These are phyloP conservation scores for Syrrhaptes paradoxus DNA, from an alignment of 2,113 vertebrate genomes.

Conservation along the genomic window DNA sequence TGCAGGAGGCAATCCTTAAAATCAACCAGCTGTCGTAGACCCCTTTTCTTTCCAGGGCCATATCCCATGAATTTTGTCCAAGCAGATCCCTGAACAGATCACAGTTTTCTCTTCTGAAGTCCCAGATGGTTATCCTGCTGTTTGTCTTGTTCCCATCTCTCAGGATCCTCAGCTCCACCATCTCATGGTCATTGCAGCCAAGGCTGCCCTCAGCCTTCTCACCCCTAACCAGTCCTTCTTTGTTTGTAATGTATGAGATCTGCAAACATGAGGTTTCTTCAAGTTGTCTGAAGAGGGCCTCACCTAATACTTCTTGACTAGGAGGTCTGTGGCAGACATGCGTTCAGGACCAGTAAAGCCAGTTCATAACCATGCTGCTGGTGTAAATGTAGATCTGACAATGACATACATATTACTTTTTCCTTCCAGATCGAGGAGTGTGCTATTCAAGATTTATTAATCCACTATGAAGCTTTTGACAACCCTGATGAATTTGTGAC, in stretches of 20 bases:
- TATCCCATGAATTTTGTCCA: background rate
- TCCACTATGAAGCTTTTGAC: conserved; percentile 86
- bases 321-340: background rate
- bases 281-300: background rate
- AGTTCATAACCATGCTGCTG: background rate
- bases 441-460: conserved; percentile 92
- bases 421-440: conserved; percentile 89
- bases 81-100: background rate
- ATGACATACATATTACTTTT: background rate
- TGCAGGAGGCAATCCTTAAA: background rate
- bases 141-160: background rate
- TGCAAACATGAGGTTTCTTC: too few relatives aligned
- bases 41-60: background rate
- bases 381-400: background rate
- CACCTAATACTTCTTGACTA: background rate
- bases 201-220: background rate
- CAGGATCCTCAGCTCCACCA: background rate
- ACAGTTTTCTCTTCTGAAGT: background rate
- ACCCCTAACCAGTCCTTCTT: background rate
- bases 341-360: background rate
- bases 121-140: background rate
- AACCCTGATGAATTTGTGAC: conserved; percentile 94
- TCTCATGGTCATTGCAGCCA: background rate
- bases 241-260: background rate
- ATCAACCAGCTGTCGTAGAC: background rate